phyloP scores from a whole-genome alignment of 2,797 vertebrate species.

The Chromobotia macracanthus region DNA sequence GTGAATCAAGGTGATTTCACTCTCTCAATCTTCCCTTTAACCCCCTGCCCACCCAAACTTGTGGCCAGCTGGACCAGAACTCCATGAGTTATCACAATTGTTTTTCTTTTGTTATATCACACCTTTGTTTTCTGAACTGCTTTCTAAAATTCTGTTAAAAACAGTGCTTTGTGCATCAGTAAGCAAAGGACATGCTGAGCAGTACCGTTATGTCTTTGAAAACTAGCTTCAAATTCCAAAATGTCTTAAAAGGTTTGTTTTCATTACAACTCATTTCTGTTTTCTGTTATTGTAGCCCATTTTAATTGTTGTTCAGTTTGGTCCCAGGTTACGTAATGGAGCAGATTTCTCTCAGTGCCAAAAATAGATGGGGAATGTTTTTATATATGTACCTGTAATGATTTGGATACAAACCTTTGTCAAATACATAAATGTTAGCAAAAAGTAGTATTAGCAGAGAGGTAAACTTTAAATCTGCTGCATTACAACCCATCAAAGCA shows the following conservation, averaged over 20 bases:
- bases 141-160: neutral
- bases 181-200: neutral
- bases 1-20: conserved; percentile 96
- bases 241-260: neutral
- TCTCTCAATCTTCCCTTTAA: conserved; percentile 60
- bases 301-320: neutral
- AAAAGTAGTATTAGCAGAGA: conserved; percentile 1
- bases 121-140: neutral
- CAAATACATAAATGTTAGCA: conserved; percentile 1
- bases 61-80: conserved; percentile 43
- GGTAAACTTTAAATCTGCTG: neutral
- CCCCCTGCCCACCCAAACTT: conserved; percentile 40
- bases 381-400: neutral
- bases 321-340: conserved; percentile 7
- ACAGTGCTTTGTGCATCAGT: neutral
- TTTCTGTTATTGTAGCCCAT: neutral
- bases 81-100: conserved; percentile 31
- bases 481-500: too few species aligned
- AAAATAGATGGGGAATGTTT: conserved; percentile 9
- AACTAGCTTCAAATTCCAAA: neutral
- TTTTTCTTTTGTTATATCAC: conserved; percentile 1
- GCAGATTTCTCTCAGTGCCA: conserved; percentile 2
- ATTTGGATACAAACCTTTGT: neutral
- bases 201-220: neutral
- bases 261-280: neutral